phyloP scores from a whole-genome alignment of 2,113 vertebrate species.

The Nettapus auritus region DNA sequence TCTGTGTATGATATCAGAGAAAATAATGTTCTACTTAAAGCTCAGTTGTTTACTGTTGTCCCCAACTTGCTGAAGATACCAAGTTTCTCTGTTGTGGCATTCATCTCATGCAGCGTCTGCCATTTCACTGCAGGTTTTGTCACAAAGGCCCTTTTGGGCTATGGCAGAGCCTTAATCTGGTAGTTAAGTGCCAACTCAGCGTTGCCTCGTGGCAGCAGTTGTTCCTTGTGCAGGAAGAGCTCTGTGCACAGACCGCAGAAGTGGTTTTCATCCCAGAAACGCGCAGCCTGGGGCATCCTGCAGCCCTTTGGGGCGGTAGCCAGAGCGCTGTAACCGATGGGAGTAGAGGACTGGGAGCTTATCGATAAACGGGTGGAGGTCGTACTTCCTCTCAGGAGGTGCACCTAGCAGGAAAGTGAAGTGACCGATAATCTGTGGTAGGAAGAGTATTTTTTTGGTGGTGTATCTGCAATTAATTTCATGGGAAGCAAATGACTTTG shows the following conservation, averaged over 20 bases:
- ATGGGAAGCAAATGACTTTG: background rate
- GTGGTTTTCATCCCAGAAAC: background rate
- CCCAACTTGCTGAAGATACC: constrained; percentile 12
- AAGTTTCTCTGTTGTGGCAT: background rate
- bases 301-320: background rate
- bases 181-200: background rate
- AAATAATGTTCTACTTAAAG: constrained; percentile 33
- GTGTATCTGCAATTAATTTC: background rate
- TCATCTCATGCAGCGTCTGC: background rate
- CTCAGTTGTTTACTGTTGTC: constrained; percentile 6
- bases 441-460: background rate
- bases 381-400: background rate
- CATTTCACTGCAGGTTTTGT: background rate
- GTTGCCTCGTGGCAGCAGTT: background rate
- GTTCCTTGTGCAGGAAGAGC: background rate
- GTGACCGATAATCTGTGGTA: background rate
- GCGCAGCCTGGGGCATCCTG: background rate
- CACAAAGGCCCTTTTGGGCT: background rate
- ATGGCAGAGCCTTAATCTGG: background rate
- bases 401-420: background rate
- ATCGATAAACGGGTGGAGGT: background rate
- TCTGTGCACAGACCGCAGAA: background rate
- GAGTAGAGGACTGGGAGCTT: background rate
- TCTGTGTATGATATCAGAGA: constrained; percentile 22
- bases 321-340: background rate